A percentile compares a stretch with the other conserved stretches of the same genome.
Conservation (phyloP, 1,140 invertebrate genomes). For the Drosophila rufa region DNA sequence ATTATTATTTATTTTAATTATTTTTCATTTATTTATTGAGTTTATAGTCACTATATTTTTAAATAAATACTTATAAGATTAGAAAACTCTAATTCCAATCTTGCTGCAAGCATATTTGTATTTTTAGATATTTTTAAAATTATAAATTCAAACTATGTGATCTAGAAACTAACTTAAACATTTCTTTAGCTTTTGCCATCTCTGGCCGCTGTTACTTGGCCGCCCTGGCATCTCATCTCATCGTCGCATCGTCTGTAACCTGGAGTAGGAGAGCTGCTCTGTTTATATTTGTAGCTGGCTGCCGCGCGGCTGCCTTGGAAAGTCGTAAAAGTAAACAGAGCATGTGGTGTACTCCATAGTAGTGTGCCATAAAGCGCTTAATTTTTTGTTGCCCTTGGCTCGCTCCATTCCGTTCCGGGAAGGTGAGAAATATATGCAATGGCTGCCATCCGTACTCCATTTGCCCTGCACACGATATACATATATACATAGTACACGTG, state of each 20-base stretch:
- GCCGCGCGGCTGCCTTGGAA: conserved; percentile 38
- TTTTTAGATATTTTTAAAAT: no score
- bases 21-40: neutral
- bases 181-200: neutral
- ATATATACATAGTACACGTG: neutral
- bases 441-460: neutral
- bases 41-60: no score
- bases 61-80: no score
- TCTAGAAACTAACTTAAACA: no score
- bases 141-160: no score
- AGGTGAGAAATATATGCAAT: conserved; percentile 71
- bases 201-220: conserved; percentile 6
- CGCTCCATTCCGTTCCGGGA: conserved; percentile 42
- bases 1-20: no score
- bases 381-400: conserved; percentile 68
- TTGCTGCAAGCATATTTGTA: no score
- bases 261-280: conserved; percentile 15
- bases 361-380: conserved; percentile 76
- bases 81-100: no score
- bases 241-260: conserved; percentile 1
- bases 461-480: conserved; percentile 9
- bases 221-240: conserved; percentile 25
- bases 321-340: conserved; percentile 81
- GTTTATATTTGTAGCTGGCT: conserved; percentile 43
- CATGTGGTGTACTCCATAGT: conserved; percentile 66